phyloP scores from a whole-genome alignment of 2,888 invertebrate species.

The Sminthurinus aureus region DNA sequence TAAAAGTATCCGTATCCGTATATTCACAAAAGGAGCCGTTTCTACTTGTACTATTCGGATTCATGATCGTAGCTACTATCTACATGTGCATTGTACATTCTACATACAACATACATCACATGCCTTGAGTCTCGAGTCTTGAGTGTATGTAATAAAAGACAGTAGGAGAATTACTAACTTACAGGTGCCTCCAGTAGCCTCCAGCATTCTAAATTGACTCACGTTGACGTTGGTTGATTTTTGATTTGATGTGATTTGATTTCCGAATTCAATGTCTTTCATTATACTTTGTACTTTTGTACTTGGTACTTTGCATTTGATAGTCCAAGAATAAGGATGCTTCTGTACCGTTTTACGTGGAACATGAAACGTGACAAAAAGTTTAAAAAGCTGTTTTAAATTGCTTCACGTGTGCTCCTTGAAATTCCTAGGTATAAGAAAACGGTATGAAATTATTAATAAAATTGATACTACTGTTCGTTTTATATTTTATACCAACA shows the following conservation, averaged over 20 bases:
- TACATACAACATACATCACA: neutral
- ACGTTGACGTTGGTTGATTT: neutral
- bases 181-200: constrained; percentile 20
- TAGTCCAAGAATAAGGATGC: neutral
- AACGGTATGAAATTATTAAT: too few species aligned
- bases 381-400: too few species aligned
- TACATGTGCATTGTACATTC: constrained; percentile 8
- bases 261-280: neutral
- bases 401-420: too few species aligned
- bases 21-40: neutral
- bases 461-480: too few species aligned
- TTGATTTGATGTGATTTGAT: neutral
- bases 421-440: too few species aligned
- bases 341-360: too few species aligned
- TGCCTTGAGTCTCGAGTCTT: neutral
- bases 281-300: constrained; percentile 22
- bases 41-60: neutral
- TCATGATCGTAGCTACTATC: neutral
- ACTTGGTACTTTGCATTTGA: neutral
- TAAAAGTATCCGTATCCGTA: neutral
- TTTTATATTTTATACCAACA: too few species aligned
- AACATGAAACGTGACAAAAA: too few species aligned
- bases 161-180: neutral
- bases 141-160: neutral
- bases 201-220: constrained; percentile 13